Conservation (phyloP, 1,140 invertebrate species). For the Alviniconcha marisindica region DNA sequence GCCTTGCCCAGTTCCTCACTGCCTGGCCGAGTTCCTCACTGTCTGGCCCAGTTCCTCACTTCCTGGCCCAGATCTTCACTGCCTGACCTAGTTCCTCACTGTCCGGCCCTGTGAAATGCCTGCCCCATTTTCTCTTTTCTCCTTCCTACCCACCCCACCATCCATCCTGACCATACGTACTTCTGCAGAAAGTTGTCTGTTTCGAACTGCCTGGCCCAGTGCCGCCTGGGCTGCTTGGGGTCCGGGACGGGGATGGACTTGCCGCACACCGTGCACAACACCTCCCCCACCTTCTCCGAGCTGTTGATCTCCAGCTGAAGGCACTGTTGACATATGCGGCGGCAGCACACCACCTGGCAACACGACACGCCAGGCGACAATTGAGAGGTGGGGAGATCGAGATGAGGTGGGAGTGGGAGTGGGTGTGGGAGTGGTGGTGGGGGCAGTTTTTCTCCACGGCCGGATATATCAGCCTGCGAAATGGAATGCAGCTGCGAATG, state of each 20-base stretch:
- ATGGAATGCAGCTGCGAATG: no score
- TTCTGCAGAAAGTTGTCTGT: not conserved
- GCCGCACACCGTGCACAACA: constrained; percentile 13
- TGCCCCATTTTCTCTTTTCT: no score
- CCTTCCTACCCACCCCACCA: no score
- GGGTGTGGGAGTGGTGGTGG: no score
- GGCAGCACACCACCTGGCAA: constrained; percentile 36
- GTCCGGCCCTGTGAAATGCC: no score
- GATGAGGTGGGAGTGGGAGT: no score
- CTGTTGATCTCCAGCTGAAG: constrained; percentile 32
- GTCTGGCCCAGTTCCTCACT: not conserved
- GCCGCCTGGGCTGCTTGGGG: not conserved
- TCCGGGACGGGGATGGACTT: constrained; percentile 16
- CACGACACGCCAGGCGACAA: not conserved
- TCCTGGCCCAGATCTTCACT: no score
- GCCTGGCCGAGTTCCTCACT: not conserved
- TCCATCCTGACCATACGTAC: not conserved
- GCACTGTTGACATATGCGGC: constrained; percentile 20
- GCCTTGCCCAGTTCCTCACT: not conserved
- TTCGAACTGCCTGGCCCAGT: constrained; percentile 22
- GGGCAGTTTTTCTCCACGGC: no score
- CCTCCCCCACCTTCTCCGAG: not conserved
- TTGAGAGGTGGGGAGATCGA: no score
- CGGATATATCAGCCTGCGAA: no score
- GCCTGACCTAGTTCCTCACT: no score